A percentile compares a stretch with the other conserved stretches of the same genome.
Evolutionary conservation across 2,888 invertebrate genomes (phyloP).

Genomic region (Tryphoninae sp.): DNA sequence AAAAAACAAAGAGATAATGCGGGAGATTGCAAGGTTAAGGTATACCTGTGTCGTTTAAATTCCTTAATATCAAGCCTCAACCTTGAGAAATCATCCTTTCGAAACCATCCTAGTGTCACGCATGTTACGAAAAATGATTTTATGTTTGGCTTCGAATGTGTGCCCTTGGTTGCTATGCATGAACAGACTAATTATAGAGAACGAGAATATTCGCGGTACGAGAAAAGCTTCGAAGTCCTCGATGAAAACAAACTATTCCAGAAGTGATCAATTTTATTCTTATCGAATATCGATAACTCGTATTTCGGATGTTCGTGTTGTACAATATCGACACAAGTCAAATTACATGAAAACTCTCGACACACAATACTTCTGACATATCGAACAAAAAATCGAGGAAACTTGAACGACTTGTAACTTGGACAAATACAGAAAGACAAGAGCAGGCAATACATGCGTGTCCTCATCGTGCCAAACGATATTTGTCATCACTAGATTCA

Average conservation of each 20-base stretch:
- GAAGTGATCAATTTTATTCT: not conserved
- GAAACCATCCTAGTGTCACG: slow-evolving; percentile 79
- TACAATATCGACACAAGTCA: slow-evolving; percentile 32
- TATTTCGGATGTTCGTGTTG: slow-evolving; percentile 31
- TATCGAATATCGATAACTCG: not conserved
- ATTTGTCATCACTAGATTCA: slow-evolving; percentile 44
- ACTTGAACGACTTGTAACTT: slow-evolving; percentile 1
- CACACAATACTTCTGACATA: slow-evolving; percentile 14
- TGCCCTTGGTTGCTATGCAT: slow-evolving; percentile 75
- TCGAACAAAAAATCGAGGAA: not conserved
- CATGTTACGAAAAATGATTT: slow-evolving; percentile 74
- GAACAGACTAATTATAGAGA: slow-evolving; percentile 52
- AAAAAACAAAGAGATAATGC: slow-evolving; percentile 97
- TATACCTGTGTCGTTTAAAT: slow-evolving; percentile 82
- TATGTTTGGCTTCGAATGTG: slow-evolving; percentile 74
- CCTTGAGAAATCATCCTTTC: slow-evolving; percentile 78
- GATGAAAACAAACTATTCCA: not conserved
- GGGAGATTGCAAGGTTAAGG: slow-evolving; percentile 95
- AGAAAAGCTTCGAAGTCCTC: slow-evolving; percentile 10
- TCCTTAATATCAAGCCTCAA: slow-evolving; percentile 79
- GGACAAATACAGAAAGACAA: slow-evolving; percentile 23
- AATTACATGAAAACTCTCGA: slow-evolving; percentile 34
- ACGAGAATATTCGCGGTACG: slow-evolving; percentile 51
- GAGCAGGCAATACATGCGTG: slow-evolving; percentile 9
- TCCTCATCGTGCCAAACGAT: slow-evolving; percentile 10